Evolutionary conservation across 2,888 invertebrate genomes (phyloP), one percentile per base, ranked within the genome.

Genomic region (Tribolium freemani): DNA sequence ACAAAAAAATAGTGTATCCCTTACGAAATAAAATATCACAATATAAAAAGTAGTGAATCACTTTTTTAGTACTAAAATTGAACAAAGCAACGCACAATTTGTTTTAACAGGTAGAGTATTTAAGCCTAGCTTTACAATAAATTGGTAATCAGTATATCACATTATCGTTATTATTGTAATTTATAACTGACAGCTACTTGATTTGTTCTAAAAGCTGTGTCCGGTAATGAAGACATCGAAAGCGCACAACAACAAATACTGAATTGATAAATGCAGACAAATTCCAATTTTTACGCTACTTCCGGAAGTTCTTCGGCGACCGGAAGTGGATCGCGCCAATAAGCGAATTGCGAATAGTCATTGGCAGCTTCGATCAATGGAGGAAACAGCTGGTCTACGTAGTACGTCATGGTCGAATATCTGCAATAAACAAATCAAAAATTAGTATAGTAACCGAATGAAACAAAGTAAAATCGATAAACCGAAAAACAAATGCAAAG

Each of bases 341-440:
- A 98, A 82, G 94, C 93, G 80, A 97, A 96, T 83, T 94, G 93
- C 72, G 95, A 96, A 88, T 92, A 98, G 85, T 91, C 91, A 77
- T 91, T 90, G 0, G 90, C 88, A 11, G 88, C 89, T 54, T 91
- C 91, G 76, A 90, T 88, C 81, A 93, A 89, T 56, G 94, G 93
- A 79, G 98, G 99, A 88, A 98, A 99, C 86, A 99, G 91, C 87
- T 97, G 97, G 89, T 99, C 98, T 77, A 96, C 98, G 77, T 98
- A 92, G 87, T 94, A 94, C 76, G 94, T 94, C 93, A 98, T 95
- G 87, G 95, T 95, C 72, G 95, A 93, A 88, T 99, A 99, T 84
- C 98, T 98, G 91, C 4, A 69, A 69, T 21, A 16, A 63, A 54
- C 60, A 46, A 16, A 26, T 8, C 31, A 30, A 56, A n/a, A 31